A percentile compares a stretch with the other conserved stretches of the same genome.
These are phyloP conservation scores for Eupithecia insigniata DNA, from an alignment of 2,888 invertebrate species.

Conservation along the genomic window DNA sequence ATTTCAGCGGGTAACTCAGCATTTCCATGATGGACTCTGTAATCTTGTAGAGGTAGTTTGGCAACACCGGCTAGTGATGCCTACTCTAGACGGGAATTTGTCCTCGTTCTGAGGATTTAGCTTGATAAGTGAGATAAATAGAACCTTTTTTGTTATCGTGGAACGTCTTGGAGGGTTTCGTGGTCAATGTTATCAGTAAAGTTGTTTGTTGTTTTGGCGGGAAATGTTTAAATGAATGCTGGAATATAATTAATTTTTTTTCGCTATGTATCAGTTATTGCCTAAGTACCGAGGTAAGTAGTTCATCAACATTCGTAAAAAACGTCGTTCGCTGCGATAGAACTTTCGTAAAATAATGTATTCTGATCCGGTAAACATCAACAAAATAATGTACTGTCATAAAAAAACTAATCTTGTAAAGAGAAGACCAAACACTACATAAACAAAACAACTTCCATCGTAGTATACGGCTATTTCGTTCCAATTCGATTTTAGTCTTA, in stretches of 20 bases:
- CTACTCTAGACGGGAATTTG: constrained; percentile 22
- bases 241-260: not conserved
- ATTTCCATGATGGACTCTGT: constrained; percentile 61
- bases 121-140: constrained; percentile 36
- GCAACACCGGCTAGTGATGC: constrained; percentile 8
- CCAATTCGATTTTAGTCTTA: too few relatives aligned
- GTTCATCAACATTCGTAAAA: not conserved
- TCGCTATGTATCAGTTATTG: not conserved
- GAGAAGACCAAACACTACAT: too few relatives aligned
- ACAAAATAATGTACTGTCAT: not conserved
- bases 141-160: constrained; percentile 37
- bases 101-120: constrained; percentile 31
- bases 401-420: too few relatives aligned
- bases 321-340: not conserved
- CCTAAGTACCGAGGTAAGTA: not conserved
- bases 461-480: too few relatives aligned
- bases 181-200: constrained; percentile 8
- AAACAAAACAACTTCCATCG: too few relatives aligned
- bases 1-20: constrained; percentile 32
- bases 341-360: not conserved
- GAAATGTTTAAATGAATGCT: constrained; percentile 5
- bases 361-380: not conserved
- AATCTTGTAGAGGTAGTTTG: constrained; percentile 48
- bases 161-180: constrained; percentile 27
- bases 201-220: constrained; percentile 1